phyloP scores from a whole-genome alignment of 2,113 vertebrate species.

The Tragelaphus buxtoni region DNA sequence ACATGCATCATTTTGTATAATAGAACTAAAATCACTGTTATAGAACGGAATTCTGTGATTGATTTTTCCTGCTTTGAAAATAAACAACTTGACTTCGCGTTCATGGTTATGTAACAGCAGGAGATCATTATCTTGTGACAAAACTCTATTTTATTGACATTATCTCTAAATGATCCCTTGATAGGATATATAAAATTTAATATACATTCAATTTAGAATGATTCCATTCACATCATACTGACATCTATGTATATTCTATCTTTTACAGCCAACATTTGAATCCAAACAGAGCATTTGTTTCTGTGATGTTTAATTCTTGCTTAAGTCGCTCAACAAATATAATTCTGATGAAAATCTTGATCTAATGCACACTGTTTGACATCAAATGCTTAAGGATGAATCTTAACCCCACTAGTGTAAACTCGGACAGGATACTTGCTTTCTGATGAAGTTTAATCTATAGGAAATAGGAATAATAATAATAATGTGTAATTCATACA shows the following conservation, averaged over 20 bases:
- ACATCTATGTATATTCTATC: constrained; percentile 43
- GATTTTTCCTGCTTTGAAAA: constrained; percentile 62
- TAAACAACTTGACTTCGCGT: constrained; percentile 57
- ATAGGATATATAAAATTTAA: constrained; percentile 59
- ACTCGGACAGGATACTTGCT: background rate
- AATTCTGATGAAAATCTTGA: constrained; percentile 1
- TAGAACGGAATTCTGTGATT: constrained; percentile 57
- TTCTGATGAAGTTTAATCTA: background rate
- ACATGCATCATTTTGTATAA: constrained; percentile 64
- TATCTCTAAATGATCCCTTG: constrained; percentile 57
- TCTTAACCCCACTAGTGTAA: background rate
- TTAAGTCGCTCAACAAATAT: background rate
- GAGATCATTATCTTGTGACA: constrained; percentile 52
- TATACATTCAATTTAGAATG: constrained; percentile 52
- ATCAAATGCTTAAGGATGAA: background rate
- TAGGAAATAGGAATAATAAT: background rate
- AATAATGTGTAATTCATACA: background rate
- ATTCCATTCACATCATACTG: constrained; percentile 2
- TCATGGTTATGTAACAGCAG: constrained; percentile 57
- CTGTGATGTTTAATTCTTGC: constrained; percentile 35
- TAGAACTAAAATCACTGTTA: constrained; percentile 63
- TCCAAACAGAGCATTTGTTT: constrained; percentile 35
- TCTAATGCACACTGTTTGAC: background rate
- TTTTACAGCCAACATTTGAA: constrained; percentile 44
- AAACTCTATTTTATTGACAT: constrained; percentile 60